Evolutionary conservation across 2,888 invertebrate genomes (phyloP), one percentile per base, ranked within the genome.

Genomic region (Chrysomela aeneicollis): DNA sequence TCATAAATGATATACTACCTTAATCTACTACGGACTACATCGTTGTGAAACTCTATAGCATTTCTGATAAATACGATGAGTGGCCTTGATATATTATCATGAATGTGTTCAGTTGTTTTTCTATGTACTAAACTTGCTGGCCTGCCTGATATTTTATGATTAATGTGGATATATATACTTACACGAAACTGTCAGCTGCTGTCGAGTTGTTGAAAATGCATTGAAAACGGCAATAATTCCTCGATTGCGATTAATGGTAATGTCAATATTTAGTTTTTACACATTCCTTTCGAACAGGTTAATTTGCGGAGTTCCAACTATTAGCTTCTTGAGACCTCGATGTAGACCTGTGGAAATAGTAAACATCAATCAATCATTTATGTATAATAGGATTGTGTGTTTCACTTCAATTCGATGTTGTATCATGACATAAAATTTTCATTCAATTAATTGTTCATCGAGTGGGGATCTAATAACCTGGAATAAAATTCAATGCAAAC

Each of bases 51-150:
- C 42, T 22, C 21, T 22, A 22, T 42, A 10, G 57, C 26, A 46
- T 26, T 57, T 26, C 47, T 46, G 57, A 57, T 57, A 57, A 57
- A 57, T 37, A 21, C 57, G 30, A 57, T 46, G 57, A 21, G 57
- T 26, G 46, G 46, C 57, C 57, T 57, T 57, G 57, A 46, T 46
- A 26, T 46, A n/a, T 57, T 57, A 57, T 57, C 57, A 46, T 26
- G 46, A 46, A 57, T 46, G 12, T 46, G 57, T 57, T 57, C 37
- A 15, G 57, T 57, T 22, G 52, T 52, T 52, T 37, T 55, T 55
- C 42, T 55, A n/a, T 54, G 18, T 18, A 37, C 35, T 21, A 21
- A 35, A 30, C 17, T 22, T 55, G 26, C 57, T 46, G 46, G 46
- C 46, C 18, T 46, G 46, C 17, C 46, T 2, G 55, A 22, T 22